phyloP scores from a whole-genome alignment of 2,113 vertebrate species.

The Plotosus lineatus region DNA sequence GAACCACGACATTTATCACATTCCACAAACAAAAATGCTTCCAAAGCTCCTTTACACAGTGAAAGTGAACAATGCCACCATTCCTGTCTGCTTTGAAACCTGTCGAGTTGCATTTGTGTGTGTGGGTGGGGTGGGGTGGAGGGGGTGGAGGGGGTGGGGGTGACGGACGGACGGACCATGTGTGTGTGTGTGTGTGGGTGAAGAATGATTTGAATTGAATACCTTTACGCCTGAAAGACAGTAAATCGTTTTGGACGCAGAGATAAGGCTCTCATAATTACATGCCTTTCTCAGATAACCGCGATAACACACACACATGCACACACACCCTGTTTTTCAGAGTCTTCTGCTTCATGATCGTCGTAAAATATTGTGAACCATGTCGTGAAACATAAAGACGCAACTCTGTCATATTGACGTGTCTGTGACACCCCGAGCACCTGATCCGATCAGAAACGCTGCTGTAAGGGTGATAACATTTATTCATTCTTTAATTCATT shows the following conservation, averaged over 20 bases:
- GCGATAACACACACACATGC: not conserved
- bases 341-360: not conserved
- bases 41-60: not conserved
- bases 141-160: not conserved
- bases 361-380: not conserved
- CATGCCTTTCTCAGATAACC: not conserved
- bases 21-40: not conserved
- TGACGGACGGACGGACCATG: too few relatives aligned
- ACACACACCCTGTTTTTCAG: not conserved
- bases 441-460: not conserved
- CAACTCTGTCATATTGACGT: not conserved
- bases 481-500: too few relatives aligned
- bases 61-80: constrained; percentile 2
- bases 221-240: not conserved
- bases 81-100: not conserved
- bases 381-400: not conserved
- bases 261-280: constrained; percentile 14
- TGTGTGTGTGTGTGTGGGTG: not conserved
- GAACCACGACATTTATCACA: constrained; percentile 10
- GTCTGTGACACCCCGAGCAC: not conserved
- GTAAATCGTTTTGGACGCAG: not conserved
- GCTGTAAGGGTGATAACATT: not conserved
- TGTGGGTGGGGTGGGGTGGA: not conserved
- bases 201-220: not conserved
- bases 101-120: not conserved